Conservation (phyloP, 2,888 invertebrate species). For the Uloborus plumipes region DNA sequence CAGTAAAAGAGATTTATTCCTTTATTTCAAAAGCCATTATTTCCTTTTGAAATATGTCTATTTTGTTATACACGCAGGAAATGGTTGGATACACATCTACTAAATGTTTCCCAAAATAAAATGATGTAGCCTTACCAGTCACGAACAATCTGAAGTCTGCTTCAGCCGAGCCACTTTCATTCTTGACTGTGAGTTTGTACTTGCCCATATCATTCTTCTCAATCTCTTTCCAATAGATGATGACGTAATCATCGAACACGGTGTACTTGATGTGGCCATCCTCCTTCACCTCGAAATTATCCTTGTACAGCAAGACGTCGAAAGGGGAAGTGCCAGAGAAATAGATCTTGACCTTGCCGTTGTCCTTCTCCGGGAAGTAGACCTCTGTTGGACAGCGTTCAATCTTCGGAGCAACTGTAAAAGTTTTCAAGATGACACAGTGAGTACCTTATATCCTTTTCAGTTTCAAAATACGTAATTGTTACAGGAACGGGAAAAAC, state of each 20-base stretch:
- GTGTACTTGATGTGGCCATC: constrained; percentile 87
- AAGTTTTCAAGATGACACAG: background rate
- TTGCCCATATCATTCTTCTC: constrained; percentile 89
- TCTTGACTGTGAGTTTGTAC: constrained; percentile 88
- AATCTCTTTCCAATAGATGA: constrained; percentile 94
- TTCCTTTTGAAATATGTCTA: too few species aligned
- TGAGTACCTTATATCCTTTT: too few species aligned
- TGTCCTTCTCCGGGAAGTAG: constrained; percentile 92
- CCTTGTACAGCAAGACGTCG: constrained; percentile 85
- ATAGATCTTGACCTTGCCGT: constrained; percentile 96
- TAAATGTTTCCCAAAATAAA: background rate
- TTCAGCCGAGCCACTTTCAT: constrained; percentile 89
- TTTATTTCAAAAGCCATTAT: too few species aligned
- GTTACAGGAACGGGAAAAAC: too few species aligned
- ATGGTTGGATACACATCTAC: too few species aligned
- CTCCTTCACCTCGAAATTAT: constrained; percentile 83
- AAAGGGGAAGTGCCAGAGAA: constrained; percentile 97
- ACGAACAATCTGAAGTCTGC: constrained; percentile 89
- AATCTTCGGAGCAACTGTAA: constrained; percentile 88
- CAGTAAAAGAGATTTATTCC: too few species aligned
- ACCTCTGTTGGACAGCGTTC: constrained; percentile 90
- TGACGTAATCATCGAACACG: constrained; percentile 96
- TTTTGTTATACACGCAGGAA: too few species aligned
- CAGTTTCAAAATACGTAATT: too few species aligned
- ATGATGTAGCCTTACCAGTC: constrained; percentile 76